These are phyloP conservation scores for Drosophila ezoana DNA, from an alignment of 2,888 invertebrate species.

Conservation along the genomic window DNA sequence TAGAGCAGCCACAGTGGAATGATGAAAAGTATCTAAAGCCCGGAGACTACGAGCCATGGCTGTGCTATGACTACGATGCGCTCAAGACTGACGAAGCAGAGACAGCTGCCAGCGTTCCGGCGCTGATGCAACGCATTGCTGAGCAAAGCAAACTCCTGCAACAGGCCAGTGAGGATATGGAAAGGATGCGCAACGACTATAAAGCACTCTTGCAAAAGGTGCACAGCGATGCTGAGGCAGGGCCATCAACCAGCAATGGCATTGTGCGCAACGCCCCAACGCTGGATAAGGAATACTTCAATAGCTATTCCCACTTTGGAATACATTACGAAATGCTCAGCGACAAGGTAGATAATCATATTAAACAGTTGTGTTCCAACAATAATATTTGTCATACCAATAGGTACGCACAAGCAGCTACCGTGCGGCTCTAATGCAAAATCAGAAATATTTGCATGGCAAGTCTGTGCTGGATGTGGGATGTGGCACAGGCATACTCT, in stretches of 20 bases:
- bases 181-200: conserved; percentile 79
- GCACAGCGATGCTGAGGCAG: conserved; percentile 27
- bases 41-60: conserved; percentile 91
- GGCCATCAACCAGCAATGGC: conserved; percentile 58
- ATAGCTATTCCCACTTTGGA: conserved; percentile 94
- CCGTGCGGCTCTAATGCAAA: conserved; percentile 92
- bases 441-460: conserved; percentile 88
- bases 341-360: conserved; percentile 86
- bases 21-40: conserved; percentile 92
- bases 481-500: conserved; percentile 98
- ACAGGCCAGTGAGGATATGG: conserved; percentile 85
- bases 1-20: conserved; percentile 88
- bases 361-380: too few species aligned
- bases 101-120: conserved; percentile 23
- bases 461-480: conserved; percentile 97
- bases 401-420: conserved; percentile 93
- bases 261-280: conserved; percentile 66
- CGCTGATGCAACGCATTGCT: conserved; percentile 85
- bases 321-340: conserved; percentile 98
- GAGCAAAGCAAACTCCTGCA: conserved; percentile 87
- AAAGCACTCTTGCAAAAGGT: conserved; percentile 72
- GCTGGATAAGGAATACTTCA: conserved; percentile 91
- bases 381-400: neutral
- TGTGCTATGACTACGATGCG: conserved; percentile 88
- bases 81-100: conserved; percentile 47